Evolutionary conservation across 1,140 invertebrate species (phyloP), one percentile per base, ranked within the genome.

Genomic region (Papilio machaon): DNA sequence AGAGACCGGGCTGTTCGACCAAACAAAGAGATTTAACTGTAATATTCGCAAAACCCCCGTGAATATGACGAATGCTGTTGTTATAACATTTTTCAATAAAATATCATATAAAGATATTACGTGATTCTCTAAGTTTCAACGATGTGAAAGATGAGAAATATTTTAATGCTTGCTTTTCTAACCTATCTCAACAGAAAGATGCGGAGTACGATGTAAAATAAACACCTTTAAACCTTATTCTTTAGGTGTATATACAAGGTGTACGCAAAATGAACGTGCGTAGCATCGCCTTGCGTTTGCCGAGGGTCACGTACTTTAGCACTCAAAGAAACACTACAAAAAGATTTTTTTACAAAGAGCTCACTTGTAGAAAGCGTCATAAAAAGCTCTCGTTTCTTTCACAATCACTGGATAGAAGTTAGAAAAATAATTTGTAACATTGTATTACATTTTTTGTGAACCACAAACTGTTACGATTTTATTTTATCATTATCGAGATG

Each of bases 1-100:
- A 64, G 52, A 43, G 35, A 78, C 9, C 76, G 10, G 2, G 76
- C 15, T 78, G 54, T 10, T 30, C 64, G 64, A 23, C 52, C 76
- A 78, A 78, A 78, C 54, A 78, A 77, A 78, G 52, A 78, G 52
- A 78, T 78, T 78, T 78, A 78, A 78, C 17, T 60, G 76, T 78
- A 78, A 78, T 46, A 78, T 78, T 78, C 46, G 54, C 54, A 35
- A n/a, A 78, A 10, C 52, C 76, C 9, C 49, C 35, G 13, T 23
- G 30, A 49, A 38, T 60, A 77, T 46, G 35, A 78, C 52, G 75
- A 54, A 30, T 58, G 64, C n/a, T 58, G 75, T 46, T 64, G 54
- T 64, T 78, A 46, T 10, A 64, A 17, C 35, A 77, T 52, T 76
- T 76, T 52, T 43, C 38, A 47, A 47, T 43, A 75, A 75, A 75